phyloP scores from a whole-genome alignment of 2,888 invertebrate genomes.

The Ischnus inquisitorius region DNA sequence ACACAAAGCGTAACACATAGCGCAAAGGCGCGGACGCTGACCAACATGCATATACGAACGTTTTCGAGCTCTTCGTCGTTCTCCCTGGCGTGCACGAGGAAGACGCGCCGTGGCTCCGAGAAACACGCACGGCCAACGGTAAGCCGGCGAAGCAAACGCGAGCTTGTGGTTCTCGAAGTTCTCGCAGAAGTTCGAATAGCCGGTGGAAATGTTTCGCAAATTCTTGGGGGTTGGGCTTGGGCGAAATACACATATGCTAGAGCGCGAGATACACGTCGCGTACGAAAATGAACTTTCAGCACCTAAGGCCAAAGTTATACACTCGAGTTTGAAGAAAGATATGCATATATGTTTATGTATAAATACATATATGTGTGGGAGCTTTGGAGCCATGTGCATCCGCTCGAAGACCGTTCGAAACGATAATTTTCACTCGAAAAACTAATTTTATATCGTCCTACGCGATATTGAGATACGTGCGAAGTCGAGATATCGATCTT shows the following conservation, averaged over 20 bases:
- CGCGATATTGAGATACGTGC: not conserved
- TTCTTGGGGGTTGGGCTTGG: not conserved
- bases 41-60: conserved; percentile 40
- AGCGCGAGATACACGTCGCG: not conserved
- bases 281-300: conserved; percentile 1
- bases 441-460: not conserved
- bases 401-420: not conserved
- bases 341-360: not conserved
- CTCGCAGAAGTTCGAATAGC: not conserved
- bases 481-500: not conserved
- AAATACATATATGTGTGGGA: not conserved
- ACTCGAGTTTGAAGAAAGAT: not conserved
- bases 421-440: not conserved
- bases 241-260: not conserved
- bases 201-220: not conserved
- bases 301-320: not conserved
- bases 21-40: conserved; percentile 19
- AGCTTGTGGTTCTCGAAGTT: conserved; percentile 22
- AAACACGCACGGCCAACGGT: not conserved
- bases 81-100: not conserved
- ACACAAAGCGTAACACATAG: not conserved
- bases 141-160: conserved; percentile 28
- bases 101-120: not conserved
- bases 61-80: conserved; percentile 30
- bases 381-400: not conserved